phyloP scores from a whole-genome alignment of 1,140 invertebrate genomes.

The Brachionus angularis region DNA sequence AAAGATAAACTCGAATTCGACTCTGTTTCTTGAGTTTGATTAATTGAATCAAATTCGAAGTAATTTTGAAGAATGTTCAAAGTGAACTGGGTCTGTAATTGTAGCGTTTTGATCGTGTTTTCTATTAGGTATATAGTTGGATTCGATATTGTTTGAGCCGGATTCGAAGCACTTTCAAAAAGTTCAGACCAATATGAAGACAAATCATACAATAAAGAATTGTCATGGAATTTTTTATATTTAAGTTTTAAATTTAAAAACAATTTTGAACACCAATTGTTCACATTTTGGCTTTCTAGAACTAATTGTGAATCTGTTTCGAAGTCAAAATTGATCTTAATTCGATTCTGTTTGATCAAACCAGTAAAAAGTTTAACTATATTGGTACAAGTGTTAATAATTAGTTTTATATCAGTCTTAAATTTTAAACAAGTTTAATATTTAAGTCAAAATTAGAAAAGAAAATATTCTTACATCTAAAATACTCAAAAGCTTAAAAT shows the following conservation, averaged over 20 bases:
- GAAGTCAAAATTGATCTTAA: no score
- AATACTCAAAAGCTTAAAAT: constrained; percentile 12
- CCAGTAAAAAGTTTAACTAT: constrained; percentile 3
- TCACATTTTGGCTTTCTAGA: background rate
- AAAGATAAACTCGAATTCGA: no score
- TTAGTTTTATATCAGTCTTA: constrained; percentile 11
- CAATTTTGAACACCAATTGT: background rate
- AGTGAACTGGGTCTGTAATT: background rate
- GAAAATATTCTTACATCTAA: background rate
- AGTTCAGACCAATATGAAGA: background rate
- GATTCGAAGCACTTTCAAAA: background rate
- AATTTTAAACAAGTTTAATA: background rate
- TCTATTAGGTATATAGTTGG: background rate
- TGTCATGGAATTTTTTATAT: background rate
- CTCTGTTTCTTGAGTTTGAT: background rate
- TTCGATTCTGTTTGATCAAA: constrained; percentile 7
- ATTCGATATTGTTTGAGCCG: background rate
- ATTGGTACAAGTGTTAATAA: background rate
- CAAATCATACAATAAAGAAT: background rate
- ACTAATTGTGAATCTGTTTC: no score
- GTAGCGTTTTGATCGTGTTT: constrained; percentile 15
- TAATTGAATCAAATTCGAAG: background rate
- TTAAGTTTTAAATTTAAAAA: background rate
- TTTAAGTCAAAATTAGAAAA: background rate
- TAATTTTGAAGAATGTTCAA: constrained; percentile 8